These are phyloP conservation scores for Steinernema feltiae DNA, from an alignment of 1,140 invertebrate species.

Conservation along the genomic window DNA sequence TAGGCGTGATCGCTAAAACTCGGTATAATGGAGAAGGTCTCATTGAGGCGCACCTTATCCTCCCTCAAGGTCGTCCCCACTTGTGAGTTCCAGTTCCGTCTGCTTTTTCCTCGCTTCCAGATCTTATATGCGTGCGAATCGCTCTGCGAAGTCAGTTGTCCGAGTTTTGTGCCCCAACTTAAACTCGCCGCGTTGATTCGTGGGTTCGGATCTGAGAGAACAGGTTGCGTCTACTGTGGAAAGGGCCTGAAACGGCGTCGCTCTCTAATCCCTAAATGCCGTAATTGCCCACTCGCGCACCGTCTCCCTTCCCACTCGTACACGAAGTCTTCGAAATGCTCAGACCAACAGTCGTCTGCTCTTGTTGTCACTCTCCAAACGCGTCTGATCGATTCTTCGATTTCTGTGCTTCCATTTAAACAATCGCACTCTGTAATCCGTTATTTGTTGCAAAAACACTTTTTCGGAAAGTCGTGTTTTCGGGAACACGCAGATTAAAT, in stretches of 20 bases:
- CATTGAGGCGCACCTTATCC: background rate
- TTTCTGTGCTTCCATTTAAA: no score
- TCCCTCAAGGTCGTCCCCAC: conserved; percentile 7
- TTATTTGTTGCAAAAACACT: no score
- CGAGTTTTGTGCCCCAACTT: no score
- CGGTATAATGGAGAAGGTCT: background rate
- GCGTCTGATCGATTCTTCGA: no score
- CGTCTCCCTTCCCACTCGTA: background rate
- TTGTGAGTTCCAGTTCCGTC: conserved; percentile 10
- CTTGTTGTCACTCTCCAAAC: no score
- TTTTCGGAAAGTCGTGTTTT: no score
- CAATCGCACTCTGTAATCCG: no score
- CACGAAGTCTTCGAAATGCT: background rate
- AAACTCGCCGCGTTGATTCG: no score
- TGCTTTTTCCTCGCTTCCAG: background rate
- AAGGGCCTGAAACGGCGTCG: background rate
- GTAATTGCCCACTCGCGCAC: background rate
- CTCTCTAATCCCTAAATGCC: background rate
- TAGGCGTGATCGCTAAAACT: background rate
- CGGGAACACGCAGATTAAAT: no score
- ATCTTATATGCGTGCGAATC: background rate
- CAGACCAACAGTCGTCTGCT: no score
- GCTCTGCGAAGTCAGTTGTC: no score
- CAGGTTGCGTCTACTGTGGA: background rate
- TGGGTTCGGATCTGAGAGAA: background rate